Evolutionary conservation across 2,113 vertebrate species (phyloP), one percentile per base, ranked within the genome.

Genomic region (Physeter macrocephalus): DNA sequence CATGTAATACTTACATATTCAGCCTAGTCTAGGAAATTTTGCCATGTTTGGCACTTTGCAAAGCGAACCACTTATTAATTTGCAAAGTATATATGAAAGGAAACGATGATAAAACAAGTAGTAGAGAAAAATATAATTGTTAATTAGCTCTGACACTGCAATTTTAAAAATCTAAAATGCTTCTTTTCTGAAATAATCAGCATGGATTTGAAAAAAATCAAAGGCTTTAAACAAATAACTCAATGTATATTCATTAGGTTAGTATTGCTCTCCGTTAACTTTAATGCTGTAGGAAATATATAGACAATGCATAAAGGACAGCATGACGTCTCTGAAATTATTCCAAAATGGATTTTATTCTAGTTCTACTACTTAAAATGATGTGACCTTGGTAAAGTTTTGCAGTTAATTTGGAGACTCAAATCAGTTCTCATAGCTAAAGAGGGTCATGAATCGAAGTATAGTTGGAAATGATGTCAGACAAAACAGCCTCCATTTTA

Each of bases 31-130:
- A 39, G 34, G 54, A n/a, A 66, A 39, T 71, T 72, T 67, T 31
- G 67, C 23, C 1, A 2, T 29, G 2, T 67, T 72, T 46, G 34
- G 18, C 67, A 89, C 9, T 93, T 85, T 74, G n/a, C 20, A 90
- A 71, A 94, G 66, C 8, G 89, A 34, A 27, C 21, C 46, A 41
- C 29, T 92, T 87, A 87, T 27, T 90, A 96, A 74, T 61, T 27
- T 92, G 23, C 31, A 81, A 90, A 90, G 23, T 49, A 18, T 21
- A 29, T 59, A 43, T 41, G 25, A 49, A 90, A 36, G 49, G 20
- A 97, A 92, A 90, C 67, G 31, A 91, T 78, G 61, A 87, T 52
- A 71, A 86, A 34, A 93, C 25, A 82, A 95, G 34, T 7, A 36
- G 23, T n/a, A 83, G 41, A 87, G 29, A 41, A 89, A 86, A 83